Evolutionary conservation across 2,797 vertebrate genomes (phyloP), one percentile per base, ranked within the genome.

Genomic region (Mus caroli): DNA sequence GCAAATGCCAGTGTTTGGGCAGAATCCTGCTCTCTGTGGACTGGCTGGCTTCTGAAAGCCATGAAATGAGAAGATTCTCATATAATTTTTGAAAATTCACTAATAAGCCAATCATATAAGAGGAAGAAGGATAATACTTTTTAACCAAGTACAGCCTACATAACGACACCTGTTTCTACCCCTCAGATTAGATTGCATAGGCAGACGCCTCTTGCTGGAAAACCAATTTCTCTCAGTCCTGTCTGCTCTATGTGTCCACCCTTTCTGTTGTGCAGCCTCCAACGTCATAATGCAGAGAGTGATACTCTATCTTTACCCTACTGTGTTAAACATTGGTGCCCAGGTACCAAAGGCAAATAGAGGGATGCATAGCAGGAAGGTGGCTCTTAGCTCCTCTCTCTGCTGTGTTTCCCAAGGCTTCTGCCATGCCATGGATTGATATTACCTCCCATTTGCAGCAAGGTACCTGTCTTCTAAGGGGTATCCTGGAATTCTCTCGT

Each of bases 361-460:
- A 73, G 40, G 95, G 94, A 71, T 88, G 2, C 26, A 64, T 4
- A 17, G 26, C 37, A 60, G 92, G 54, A 93, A 93, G 93, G 93
- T 2, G 52, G 73, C 78, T 97, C 93, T 96, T 94, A 96, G 90
- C 60, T 62, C 43, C 37, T 75, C 71, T 96, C 58, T 97, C 93
- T 88, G 93, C 94, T 95, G 95, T 60, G 88, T 84, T 87, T 69
- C 88, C 71, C 82, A 26, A 92, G 84, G 76, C 67, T 94, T 91
- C 95, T 97, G 97, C 89, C 90, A 96, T 50, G 19, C 52, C 69
- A 62, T 40, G 85, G 75, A 28, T 94, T 95, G 62, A 85, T 91
- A 96, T 97, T 97, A 95, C 64, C 97, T 92, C 90, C 88, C 94
- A 89, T 58, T 94, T 97, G 56, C 12, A 71, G 88, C 94, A 90